A percentile compares a stretch with the other conserved stretches of the same genome.
Evolutionary conservation across 2,888 invertebrate genomes (phyloP).

Genomic region (Lepidochitona cinerea): DNA sequence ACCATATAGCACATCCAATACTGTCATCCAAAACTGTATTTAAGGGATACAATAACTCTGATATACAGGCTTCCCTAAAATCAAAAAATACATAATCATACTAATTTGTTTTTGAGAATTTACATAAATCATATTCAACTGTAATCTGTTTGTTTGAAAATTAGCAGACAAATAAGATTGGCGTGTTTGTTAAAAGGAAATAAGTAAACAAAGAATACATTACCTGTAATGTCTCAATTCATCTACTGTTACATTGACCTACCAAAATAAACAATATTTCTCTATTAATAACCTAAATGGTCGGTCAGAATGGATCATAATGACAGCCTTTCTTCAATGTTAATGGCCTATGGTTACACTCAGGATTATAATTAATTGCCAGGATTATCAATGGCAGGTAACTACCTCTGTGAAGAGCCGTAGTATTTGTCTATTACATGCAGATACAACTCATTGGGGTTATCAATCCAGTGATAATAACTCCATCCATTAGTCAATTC

Average conservation of each 20-base stretch:
- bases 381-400: too few species aligned
- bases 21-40: conserved; percentile 95
- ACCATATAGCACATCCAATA: conserved; percentile 92
- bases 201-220: background rate
- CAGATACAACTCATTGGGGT: too few species aligned
- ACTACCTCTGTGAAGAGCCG: too few species aligned
- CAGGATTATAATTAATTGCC: too few species aligned
- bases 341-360: too few species aligned
- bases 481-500: too few species aligned
- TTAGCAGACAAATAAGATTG: too few species aligned
- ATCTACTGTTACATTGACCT: conserved; percentile 17
- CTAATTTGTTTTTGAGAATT: conserved; percentile 18
- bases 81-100: conserved; percentile 25
- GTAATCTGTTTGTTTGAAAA: background rate
- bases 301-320: too few species aligned
- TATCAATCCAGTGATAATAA: too few species aligned
- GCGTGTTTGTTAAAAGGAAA: background rate
- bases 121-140: background rate
- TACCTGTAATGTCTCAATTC: conserved; percentile 20
- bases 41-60: conserved; percentile 85
- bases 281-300: too few species aligned
- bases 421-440: too few species aligned
- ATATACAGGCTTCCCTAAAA: conserved; percentile 32
- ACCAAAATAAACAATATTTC: background rate
- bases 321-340: too few species aligned